phyloP scores from a whole-genome alignment of 2,113 vertebrate species.

The Hyperoodon ampullatus region DNA sequence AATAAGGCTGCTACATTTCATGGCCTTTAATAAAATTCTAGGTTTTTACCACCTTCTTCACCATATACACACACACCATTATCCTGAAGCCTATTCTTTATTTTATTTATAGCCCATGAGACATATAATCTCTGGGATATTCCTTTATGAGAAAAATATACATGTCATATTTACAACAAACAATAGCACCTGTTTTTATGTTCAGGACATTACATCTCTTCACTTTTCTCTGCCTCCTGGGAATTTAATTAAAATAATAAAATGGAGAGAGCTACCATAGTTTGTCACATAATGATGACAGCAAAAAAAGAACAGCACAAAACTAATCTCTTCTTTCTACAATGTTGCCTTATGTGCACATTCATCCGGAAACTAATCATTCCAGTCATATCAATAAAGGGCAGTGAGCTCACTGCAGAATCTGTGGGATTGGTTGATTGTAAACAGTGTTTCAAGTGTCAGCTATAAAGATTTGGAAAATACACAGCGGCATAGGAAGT shows the following conservation, averaged over 20 bases:
- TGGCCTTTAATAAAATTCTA: not conserved
- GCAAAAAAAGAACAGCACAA: conserved; percentile 55
- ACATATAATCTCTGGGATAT: conserved; percentile 55
- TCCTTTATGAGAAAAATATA: conserved; percentile 54
- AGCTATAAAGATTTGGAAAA: conserved; percentile 30
- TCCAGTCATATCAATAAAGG: conserved; percentile 45
- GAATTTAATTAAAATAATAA: conserved; percentile 68
- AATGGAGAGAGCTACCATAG: conserved; percentile 4
- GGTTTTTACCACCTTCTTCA: not conserved
- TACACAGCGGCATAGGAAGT: not conserved
- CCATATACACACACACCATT: fast-evolving
- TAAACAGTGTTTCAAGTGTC: not conserved
- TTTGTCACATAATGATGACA: conserved; percentile 50
- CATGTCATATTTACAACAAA: conserved; percentile 39
- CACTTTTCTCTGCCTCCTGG: not conserved
- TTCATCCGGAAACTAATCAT: conserved; percentile 63
- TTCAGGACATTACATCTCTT: not conserved
- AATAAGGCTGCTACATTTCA: not conserved
- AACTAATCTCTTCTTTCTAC: conserved; percentile 47
- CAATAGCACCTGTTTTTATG: not conserved
- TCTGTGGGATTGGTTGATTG: not conserved
- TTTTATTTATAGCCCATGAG: not conserved
- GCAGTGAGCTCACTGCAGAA: conserved; percentile 37
- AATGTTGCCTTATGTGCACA: conserved; percentile 48
- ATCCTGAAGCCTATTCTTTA: not conserved